phyloP scores from a whole-genome alignment of 2,797 vertebrate species.

The Staurois parvus region DNA sequence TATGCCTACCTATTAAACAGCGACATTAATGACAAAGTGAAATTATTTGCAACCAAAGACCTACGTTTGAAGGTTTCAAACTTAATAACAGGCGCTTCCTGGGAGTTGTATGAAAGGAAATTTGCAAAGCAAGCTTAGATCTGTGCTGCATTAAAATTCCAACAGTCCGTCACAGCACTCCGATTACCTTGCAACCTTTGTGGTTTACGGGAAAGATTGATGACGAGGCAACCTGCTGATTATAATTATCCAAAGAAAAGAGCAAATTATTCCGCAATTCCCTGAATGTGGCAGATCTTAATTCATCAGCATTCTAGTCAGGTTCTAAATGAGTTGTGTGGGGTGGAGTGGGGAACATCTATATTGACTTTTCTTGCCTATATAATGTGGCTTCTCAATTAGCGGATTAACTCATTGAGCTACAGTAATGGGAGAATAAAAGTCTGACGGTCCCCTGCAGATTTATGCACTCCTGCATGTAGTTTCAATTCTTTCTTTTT shows the following conservation, averaged over 20 bases:
- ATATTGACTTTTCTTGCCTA: slow-evolving; percentile 19
- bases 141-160: slow-evolving; percentile 69
- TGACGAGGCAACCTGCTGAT: slow-evolving; percentile 69
- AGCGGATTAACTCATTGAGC: slow-evolving; percentile 30
- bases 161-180: slow-evolving; percentile 63
- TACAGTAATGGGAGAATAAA: background rate
- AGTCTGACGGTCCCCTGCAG: background rate
- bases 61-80: slow-evolving; percentile 54
- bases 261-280: slow-evolving; percentile 67
- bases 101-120: slow-evolving; percentile 65
- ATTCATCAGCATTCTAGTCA: slow-evolving; percentile 56
- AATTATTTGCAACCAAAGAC: slow-evolving; percentile 48
- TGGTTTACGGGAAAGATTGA: slow-evolving; percentile 68
- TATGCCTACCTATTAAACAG: slow-evolving; percentile 65
- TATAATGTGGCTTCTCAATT: slow-evolving; percentile 16
- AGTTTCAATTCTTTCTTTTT: background rate
- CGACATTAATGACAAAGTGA: slow-evolving; percentile 51
- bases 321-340: slow-evolving; percentile 31
- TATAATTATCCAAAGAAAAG: slow-evolving; percentile 72
- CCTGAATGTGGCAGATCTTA: slow-evolving; percentile 59
- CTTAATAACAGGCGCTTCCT: slow-evolving; percentile 60
- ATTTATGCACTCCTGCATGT: background rate
- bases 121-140: slow-evolving; percentile 67
- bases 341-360: background rate
- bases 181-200: slow-evolving; percentile 65